Evolutionary conservation across 2,888 invertebrate genomes (phyloP).

Genomic region (Nipponacmea schrenckii): DNA sequence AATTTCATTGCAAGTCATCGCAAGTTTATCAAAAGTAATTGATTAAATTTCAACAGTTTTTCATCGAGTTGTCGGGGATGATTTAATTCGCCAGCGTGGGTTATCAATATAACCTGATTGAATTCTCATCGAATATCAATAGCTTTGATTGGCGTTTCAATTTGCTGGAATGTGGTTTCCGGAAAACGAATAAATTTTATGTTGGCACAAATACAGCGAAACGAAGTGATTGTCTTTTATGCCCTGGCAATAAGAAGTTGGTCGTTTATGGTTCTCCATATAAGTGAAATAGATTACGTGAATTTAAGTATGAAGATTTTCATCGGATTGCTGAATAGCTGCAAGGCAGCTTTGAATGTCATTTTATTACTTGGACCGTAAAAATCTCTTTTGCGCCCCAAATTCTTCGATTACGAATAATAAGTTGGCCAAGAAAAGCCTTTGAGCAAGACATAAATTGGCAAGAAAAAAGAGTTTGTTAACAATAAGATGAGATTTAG

Average conservation of each 20-base stretch:
- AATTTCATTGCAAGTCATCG: conserved; percentile 7
- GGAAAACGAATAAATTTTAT: conserved; percentile 8
- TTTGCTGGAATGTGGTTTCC: conserved; percentile 7
- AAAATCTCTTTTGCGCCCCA: conserved; percentile 3
- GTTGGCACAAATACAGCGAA: background rate
- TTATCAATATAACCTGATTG: conserved; percentile 7
- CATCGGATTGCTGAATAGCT: background rate
- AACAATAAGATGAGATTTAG: conserved; percentile 1
- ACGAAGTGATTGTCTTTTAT: background rate
- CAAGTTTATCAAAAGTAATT: conserved; percentile 8
- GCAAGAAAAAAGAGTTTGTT: background rate
- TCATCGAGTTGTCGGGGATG: conserved; percentile 1
- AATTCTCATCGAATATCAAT: conserved; percentile 7
- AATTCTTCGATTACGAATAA: conserved; percentile 7
- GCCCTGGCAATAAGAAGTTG: background rate
- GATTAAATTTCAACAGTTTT: conserved; percentile 8
- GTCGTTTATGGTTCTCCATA: background rate
- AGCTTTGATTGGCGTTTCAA: conserved; percentile 7
- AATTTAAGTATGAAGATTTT: conserved; percentile 1
- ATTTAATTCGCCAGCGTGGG: conserved; percentile 8
- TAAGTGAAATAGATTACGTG: background rate
- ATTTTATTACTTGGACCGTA: conserved; percentile 4
- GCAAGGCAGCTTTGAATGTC: background rate
- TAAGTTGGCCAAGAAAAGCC: conserved; percentile 4
- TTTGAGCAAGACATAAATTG: conserved; percentile 8